These are phyloP conservation scores for Caenorhabditis becei DNA, from an alignment of 2,888 invertebrate genomes.

Conservation along the genomic window DNA sequence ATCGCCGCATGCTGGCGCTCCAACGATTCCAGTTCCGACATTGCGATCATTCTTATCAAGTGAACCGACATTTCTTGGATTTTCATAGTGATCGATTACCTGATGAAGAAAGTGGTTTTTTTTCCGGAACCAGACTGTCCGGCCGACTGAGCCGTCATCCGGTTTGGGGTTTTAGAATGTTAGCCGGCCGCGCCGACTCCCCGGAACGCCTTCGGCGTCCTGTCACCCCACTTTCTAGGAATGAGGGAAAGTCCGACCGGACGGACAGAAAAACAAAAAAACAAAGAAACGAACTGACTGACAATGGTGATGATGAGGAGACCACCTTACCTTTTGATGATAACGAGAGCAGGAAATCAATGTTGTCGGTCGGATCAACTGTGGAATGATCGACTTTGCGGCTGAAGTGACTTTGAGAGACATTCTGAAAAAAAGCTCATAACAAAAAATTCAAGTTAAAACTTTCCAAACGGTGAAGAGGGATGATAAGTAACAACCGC, in stretches of 20 bases:
- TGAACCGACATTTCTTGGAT: constrained; percentile 98
- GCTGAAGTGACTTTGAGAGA: constrained; percentile 44
- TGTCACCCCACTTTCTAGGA: no score
- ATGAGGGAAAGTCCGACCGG: no score
- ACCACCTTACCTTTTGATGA: constrained; percentile 75
- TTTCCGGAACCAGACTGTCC: neutral
- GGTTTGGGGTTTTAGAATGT: no score
- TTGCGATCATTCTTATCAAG: constrained; percentile 93
- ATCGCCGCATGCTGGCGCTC: constrained; percentile 99
- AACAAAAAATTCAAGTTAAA: no score
- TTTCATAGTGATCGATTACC: constrained; percentile 99
- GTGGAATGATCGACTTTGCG: constrained; percentile 32
- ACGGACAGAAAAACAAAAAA: no score
- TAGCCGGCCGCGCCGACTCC: no score
- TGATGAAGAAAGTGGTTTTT: constrained; percentile 81
- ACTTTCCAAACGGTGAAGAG: no score
- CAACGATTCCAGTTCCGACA: constrained; percentile 98
- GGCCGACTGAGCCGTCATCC: no score
- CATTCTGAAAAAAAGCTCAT: constrained; percentile 19
- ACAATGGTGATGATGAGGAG: no score
- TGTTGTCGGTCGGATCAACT: constrained; percentile 1
- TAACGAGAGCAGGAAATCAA: constrained; percentile 63
- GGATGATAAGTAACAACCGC: no score
- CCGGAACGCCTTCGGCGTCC: no score
- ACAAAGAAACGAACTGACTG: neutral